phyloP scores from a whole-genome alignment of 2,113 vertebrate species.

The Leptodactylus fuscus region DNA sequence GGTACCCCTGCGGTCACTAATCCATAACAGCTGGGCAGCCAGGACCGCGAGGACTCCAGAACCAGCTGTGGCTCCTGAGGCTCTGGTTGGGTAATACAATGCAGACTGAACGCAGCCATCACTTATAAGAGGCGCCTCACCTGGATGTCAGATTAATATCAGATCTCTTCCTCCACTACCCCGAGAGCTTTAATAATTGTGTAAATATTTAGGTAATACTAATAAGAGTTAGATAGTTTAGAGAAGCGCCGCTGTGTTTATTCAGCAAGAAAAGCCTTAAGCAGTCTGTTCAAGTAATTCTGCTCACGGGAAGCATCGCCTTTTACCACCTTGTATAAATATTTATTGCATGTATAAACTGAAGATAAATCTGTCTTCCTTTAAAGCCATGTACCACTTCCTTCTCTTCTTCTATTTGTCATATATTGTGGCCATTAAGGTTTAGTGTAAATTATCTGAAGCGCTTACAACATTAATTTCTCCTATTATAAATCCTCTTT shows the following conservation, averaged over 20 bases:
- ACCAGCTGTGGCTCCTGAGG: neutral
- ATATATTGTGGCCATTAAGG: slow-evolving; percentile 45
- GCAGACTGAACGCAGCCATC: neutral
- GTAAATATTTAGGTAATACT: slow-evolving; percentile 92
- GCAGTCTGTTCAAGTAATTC: slow-evolving; percentile 75
- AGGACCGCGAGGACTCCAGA: neutral
- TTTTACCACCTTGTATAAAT: slow-evolving; percentile 92
- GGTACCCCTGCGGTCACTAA: neutral
- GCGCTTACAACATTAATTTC: slow-evolving; percentile 19
- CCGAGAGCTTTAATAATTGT: slow-evolving; percentile 71
- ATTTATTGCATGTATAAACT: slow-evolving; percentile 88
- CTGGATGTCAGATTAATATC: slow-evolving; percentile 73
- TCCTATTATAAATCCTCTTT: slow-evolving; percentile 17
- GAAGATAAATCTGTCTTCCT: slow-evolving; percentile 80
- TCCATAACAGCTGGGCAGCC: neutral
- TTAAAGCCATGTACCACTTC: slow-evolving; percentile 78
- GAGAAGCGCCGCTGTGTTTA: slow-evolving; percentile 82
- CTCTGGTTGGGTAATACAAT: neutral
- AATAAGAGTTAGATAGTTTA: slow-evolving; percentile 92
- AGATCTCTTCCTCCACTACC: slow-evolving; percentile 73
- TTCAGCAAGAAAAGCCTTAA: slow-evolving; percentile 82
- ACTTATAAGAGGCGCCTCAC: slow-evolving; percentile 63
- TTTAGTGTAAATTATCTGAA: slow-evolving; percentile 30
- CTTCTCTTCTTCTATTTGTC: slow-evolving; percentile 71
- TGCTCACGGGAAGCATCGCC: slow-evolving; percentile 78